phyloP scores from a whole-genome alignment of 2,113 vertebrate genomes.

The Piaya cayana region DNA sequence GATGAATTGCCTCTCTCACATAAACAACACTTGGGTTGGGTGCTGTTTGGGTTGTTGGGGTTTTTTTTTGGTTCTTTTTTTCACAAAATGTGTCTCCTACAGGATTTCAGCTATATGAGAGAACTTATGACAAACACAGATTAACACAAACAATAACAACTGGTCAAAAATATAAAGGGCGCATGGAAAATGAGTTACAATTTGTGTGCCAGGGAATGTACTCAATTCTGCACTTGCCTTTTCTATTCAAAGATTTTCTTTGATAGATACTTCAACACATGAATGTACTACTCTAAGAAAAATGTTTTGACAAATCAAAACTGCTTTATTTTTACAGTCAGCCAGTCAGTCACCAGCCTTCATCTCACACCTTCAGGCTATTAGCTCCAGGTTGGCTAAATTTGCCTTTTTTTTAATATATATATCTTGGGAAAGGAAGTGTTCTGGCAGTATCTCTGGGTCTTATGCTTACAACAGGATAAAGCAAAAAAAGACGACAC shows the following conservation, averaged over 20 bases:
- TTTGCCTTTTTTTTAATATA: neutral
- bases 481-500: conserved; percentile 63
- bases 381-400: neutral
- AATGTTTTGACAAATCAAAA: neutral
- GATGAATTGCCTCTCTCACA: conserved; percentile 4
- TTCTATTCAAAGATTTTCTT: neutral
- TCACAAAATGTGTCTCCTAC: neutral
- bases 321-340: neutral
- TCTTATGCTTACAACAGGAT: conserved; percentile 56
- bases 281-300: neutral
- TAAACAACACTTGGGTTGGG: neutral
- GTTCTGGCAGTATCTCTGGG: conserved; percentile 51
- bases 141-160: neutral
- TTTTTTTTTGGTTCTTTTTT: neutral
- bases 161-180: neutral
- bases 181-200: neutral
- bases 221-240: neutral
- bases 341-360: neutral
- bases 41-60: neutral
- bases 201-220: neutral
- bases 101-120: conserved; percentile 31
- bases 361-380: conserved; percentile 22
- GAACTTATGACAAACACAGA: neutral
- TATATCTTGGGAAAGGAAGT: conserved; percentile 66
- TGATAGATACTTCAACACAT: neutral